Evolutionary conservation across 2,113 vertebrate species (phyloP).

Genomic region (Fulica atra): DNA sequence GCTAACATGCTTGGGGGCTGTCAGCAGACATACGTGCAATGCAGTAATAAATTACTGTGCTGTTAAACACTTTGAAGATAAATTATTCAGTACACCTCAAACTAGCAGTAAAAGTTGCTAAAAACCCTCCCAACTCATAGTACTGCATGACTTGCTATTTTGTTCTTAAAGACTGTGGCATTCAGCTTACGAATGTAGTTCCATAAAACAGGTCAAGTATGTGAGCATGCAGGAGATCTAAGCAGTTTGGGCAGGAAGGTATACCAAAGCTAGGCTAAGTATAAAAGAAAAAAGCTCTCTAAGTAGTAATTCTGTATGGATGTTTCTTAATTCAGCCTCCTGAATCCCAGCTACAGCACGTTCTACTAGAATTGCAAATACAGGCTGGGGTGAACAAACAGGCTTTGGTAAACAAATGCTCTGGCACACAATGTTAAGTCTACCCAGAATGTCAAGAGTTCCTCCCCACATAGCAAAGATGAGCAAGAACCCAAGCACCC

Average conservation of each 20-base stretch:
- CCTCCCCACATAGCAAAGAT: background rate
- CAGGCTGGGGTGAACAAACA: conserved; percentile 30
- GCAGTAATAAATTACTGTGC: background rate
- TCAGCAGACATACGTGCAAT: background rate
- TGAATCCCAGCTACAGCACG: conserved; percentile 49
- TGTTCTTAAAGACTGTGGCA: background rate
- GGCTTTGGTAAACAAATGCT: conserved; percentile 47
- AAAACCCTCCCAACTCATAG: background rate
- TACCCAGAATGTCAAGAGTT: conserved; percentile 14
- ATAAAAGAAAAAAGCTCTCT: background rate
- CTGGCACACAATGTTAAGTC: conserved; percentile 16
- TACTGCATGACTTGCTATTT: background rate
- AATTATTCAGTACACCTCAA: background rate
- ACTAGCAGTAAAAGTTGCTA: background rate
- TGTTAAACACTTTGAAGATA: background rate
- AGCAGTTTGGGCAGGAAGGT: background rate
- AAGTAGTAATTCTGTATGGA: conserved; percentile 45
- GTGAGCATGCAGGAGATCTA: conserved; percentile 7
- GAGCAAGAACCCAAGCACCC: background rate
- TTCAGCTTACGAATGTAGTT: background rate
- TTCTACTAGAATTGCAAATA: conserved; percentile 52
- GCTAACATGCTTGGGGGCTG: background rate
- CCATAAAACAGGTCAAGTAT: background rate
- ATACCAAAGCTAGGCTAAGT: background rate
- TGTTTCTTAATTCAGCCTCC: conserved; percentile 45